phyloP scores from a whole-genome alignment of 2,888 invertebrate genomes.

The Cryptocheilus praepositus region DNA sequence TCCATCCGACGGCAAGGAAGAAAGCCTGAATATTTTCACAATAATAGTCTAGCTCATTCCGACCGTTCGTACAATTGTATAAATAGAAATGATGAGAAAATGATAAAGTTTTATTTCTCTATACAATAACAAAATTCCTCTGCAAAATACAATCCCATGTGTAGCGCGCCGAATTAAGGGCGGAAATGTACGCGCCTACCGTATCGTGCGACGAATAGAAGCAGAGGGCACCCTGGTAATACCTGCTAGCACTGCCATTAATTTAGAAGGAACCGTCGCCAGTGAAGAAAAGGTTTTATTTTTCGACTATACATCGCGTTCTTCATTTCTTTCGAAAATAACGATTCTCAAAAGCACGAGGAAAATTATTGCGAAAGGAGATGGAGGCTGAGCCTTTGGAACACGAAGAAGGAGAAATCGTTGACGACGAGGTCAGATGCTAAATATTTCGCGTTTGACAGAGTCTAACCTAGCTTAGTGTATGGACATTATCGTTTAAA shows the following conservation, averaged over 20 bases:
- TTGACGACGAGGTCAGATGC: conserved; percentile 81
- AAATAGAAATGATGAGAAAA: too few relatives aligned
- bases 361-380: conserved; percentile 13
- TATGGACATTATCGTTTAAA: not conserved
- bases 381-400: conserved; percentile 80
- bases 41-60: too few relatives aligned
- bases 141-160: too few relatives aligned
- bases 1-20: too few relatives aligned
- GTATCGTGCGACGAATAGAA: too few relatives aligned
- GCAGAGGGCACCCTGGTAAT: too few relatives aligned
- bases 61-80: too few relatives aligned
- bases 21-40: too few relatives aligned
- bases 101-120: too few relatives aligned
- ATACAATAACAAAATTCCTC: too few relatives aligned
- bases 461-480: conserved; percentile 51
- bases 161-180: too few relatives aligned
- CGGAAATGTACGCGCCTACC: too few relatives aligned
- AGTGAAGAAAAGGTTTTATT: conserved; percentile 4
- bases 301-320: not conserved
- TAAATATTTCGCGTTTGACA: conserved; percentile 44
- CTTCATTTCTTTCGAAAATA: not conserved
- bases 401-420: conserved; percentile 79
- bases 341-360: not conserved
- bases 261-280: not conserved
- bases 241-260: conserved; percentile 8